phyloP scores from a whole-genome alignment of 1,140 invertebrate genomes.

The Druon quercuslanigerum region DNA sequence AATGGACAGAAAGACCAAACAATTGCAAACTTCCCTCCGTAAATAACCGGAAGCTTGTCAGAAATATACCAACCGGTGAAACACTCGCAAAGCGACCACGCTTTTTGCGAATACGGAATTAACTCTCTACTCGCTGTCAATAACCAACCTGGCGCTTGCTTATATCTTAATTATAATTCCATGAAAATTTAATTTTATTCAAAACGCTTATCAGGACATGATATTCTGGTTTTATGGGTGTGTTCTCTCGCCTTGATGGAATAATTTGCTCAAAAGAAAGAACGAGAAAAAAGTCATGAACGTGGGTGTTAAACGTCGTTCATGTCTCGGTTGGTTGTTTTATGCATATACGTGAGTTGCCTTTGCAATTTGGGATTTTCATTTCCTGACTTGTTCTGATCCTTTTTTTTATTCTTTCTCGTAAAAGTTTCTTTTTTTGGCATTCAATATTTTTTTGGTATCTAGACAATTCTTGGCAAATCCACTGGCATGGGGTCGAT shows the following conservation, averaged over 20 bases:
- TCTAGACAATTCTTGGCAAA: no score
- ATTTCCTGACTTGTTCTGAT: no score
- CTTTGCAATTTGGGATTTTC: no score
- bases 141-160: constrained; percentile 39
- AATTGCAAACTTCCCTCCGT: constrained; percentile 69
- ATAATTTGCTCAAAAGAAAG: no score
- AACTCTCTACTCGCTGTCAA: constrained; percentile 56
- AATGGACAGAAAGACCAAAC: constrained; percentile 68
- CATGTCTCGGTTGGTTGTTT: no score
- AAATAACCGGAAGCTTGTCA: constrained; percentile 69
- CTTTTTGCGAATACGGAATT: constrained; percentile 66
- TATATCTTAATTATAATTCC: constrained; percentile 21
- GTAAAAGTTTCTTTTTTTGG: no score
- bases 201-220: neutral
- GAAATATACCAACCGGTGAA: constrained; percentile 58
- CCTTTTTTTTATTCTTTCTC: no score
- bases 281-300: no score
- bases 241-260: neutral
- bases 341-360: no score
- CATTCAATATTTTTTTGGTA: no score
- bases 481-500: no score
- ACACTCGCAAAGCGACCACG: constrained; percentile 52
- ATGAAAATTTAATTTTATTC: constrained; percentile 3
- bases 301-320: no score
- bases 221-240: neutral